Conservation (phyloP, 2,113 vertebrate genomes). For the Saccopteryx bilineata region DNA sequence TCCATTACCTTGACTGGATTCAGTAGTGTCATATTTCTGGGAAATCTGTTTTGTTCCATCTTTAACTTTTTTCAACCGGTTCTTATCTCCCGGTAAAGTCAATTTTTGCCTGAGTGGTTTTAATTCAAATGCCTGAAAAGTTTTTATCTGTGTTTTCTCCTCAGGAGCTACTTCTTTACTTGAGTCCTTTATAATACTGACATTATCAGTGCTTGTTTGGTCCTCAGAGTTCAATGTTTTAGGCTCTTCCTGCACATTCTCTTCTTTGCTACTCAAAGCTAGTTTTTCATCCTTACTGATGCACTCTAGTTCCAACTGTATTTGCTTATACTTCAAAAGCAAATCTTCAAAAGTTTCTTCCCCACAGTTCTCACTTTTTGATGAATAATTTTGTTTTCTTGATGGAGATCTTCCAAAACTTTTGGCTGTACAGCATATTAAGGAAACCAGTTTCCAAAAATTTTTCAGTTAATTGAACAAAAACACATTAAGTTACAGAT, state of each 20-base stretch:
- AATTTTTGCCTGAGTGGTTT: conserved; percentile 96
- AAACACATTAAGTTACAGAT: conserved; percentile 54
- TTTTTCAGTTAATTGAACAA: conserved; percentile 73
- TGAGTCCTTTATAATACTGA: conserved; percentile 87
- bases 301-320: conserved; percentile 97
- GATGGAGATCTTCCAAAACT: conserved; percentile 87
- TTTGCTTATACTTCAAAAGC: conserved; percentile 97
- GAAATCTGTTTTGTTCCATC: conserved; percentile 88
- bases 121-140: conserved; percentile 97
- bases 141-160: conserved; percentile 91
- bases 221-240: conserved; percentile 82
- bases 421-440: conserved; percentile 92
- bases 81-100: conserved; percentile 90
- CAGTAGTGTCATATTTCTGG: conserved; percentile 81
- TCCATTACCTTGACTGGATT: conserved; percentile 86
- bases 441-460: conserved; percentile 85
- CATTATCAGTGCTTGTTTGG: conserved; percentile 83
- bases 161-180: conserved; percentile 84
- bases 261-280: conserved; percentile 90
- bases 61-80: conserved; percentile 88
- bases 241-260: conserved; percentile 81
- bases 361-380: conserved; percentile 90
- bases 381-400: conserved; percentile 89
- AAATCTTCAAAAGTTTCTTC: conserved; percentile 99
- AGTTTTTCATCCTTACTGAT: conserved; percentile 97